Base-by-base conservation (phyloP, 2,113 vertebrate genomes). In the Chloroceryle aenea region DNA sequence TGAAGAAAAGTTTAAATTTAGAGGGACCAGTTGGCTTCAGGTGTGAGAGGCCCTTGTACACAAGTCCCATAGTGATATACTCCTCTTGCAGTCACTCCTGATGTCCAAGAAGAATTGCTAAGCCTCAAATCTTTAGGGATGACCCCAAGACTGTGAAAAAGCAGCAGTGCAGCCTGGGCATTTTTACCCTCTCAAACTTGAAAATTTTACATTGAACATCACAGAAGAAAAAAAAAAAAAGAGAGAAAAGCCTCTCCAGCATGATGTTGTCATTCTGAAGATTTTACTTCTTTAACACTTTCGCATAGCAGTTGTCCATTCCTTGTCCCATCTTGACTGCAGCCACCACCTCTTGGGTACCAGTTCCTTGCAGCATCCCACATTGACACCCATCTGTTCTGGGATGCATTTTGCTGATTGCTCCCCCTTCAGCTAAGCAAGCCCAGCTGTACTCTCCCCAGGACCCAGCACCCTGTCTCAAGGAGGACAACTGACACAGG, bases 311-410 rank as follows among this genome's bases (percentile, higher is more conserved):
- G n/a, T 30, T 79, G 22, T n/a, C 66, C 21, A 3, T 36, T 9
- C 36, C 45, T 9, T 10, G 3, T 19, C 12, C 26, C 6, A 15
- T 32, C 59, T 64, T 63, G 58, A 52, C 22, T 2, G 7, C n/a
- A 72, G 45, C 48, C 29, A 71, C 36, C 20, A 76, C 18, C 36
- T 84, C 58, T 30, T 64, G 2, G 2, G 38, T 56, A 64, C 52
- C 6, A 8, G n/a, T 61, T 79, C 30, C 36, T 56, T 43, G 16
- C 6, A 4, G 32, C 21, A 40, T 79, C 32, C 43, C 47, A 18
- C 1, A 0, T 22, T 2, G 4, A 9, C 29, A 61, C 45, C 34
- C 3, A 2, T 17, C 40, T 61, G 36, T 25, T 71, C 42, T 29
- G 7, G 1, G 67, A 42, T 23, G 30, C 18, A 22, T 83, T 83